These are phyloP conservation scores for Carapus acus DNA, from an alignment of 2,797 vertebrate genomes.

Conservation along the genomic window DNA sequence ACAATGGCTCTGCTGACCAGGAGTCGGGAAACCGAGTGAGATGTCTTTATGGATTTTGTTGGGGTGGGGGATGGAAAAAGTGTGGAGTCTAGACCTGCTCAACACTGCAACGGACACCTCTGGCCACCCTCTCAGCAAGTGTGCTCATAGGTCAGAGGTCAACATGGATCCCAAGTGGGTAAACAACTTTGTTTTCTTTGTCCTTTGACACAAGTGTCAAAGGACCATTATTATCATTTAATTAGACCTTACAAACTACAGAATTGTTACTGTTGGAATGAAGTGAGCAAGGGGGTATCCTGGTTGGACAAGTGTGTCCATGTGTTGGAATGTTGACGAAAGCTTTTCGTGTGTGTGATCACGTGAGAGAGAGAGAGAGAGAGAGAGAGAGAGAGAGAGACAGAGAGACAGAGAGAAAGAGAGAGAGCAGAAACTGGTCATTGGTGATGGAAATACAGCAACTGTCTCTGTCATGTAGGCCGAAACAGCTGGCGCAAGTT, in stretches of 20 bases:
- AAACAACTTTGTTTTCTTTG: conserved; percentile 33
- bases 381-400: conserved; percentile 20
- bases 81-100: conserved; percentile 9
- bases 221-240: neutral
- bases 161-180: conserved; percentile 31
- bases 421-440: conserved; percentile 39
- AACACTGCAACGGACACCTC: conserved; percentile 20
- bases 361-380: conserved; percentile 8
- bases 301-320: conserved; percentile 17
- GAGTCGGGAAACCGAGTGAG: conserved; percentile 8
- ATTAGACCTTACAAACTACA: conserved; percentile 1
- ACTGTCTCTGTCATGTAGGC: conserved; percentile 71
- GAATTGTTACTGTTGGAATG: neutral
- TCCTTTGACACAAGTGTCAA: conserved; percentile 3
- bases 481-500: conserved; percentile 63
- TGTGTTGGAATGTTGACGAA: conserved; percentile 38
- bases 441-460: conserved; percentile 59
- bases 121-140: conserved; percentile 39
- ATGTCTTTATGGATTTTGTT: neutral
- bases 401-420: conserved; percentile 5
- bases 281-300: no score
- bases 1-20: neutral
- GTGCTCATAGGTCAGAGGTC: conserved; percentile 47
- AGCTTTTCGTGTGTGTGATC: neutral
- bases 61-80: neutral